A percentile compares a stretch with the other conserved stretches of the same genome.
These are phyloP conservation scores for Oreonectes daqikongensis DNA, from an alignment of 2,797 vertebrate species.

Conservation along the genomic window DNA sequence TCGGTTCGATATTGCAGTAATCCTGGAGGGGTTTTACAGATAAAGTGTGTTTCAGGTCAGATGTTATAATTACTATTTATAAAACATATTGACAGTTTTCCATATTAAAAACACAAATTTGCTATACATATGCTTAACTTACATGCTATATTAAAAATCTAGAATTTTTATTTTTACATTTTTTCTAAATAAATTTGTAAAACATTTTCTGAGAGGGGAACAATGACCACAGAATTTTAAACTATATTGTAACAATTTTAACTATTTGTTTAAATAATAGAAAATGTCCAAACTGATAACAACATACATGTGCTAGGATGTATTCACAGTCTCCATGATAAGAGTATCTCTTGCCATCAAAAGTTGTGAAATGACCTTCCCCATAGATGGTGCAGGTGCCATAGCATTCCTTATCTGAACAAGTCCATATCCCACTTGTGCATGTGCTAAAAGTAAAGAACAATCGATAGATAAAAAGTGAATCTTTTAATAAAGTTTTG, in stretches of 20 bases:
- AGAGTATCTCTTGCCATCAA: conserved; percentile 81
- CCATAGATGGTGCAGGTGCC: conserved; percentile 82
- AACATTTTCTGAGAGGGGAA: no score
- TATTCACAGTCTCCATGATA: conserved; percentile 85
- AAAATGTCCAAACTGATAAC: neutral
- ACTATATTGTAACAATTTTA: no score
- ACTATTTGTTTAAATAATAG: neutral
- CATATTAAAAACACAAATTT: no score
- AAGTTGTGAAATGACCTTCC: conserved; percentile 84
- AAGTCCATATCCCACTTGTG: conserved; percentile 77
- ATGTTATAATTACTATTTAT: neutral
- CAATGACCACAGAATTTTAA: no score
- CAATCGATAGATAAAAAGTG: neutral
- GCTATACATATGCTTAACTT: no score
- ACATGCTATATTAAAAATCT: no score
- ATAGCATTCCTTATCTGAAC: conserved; percentile 76
- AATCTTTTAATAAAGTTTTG: neutral
- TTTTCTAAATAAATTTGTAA: no score
- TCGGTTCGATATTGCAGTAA: conserved; percentile 71
- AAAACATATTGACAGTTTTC: no score
- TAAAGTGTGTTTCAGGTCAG: neutral
- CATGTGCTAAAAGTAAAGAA: conserved; percentile 77
- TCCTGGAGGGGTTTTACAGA: conserved; percentile 70
- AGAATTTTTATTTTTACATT: no score
- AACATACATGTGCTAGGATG: conserved; percentile 79